Evolutionary conservation across 2,113 vertebrate genomes (phyloP).

Genomic region (Mandrillus leucophaeus): DNA sequence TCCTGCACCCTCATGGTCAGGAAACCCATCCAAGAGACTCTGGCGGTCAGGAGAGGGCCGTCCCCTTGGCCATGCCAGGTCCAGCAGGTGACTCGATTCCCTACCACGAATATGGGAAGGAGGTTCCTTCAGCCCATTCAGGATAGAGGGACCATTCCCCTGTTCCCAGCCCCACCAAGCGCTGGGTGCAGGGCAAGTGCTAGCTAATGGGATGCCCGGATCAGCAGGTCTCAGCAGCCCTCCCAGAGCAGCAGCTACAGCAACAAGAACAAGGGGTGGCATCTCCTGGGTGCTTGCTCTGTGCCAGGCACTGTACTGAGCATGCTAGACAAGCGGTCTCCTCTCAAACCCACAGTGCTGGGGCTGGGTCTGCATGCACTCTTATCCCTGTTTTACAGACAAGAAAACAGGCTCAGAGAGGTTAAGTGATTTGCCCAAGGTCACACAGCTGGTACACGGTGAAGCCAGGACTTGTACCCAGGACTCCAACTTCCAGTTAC

Average conservation of each 20-base stretch:
- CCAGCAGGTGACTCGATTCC: background rate
- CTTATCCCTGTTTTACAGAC: background rate
- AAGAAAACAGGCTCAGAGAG: background rate
- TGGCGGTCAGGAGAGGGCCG: background rate
- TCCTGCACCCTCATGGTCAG: background rate
- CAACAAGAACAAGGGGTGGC: rapidly evolving
- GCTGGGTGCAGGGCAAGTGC: background rate
- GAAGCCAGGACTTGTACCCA: background rate
- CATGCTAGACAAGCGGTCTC: background rate
- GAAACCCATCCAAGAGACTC: background rate
- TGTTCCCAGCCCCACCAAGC: background rate
- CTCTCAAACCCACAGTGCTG: background rate
- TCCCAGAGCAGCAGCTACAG: background rate
- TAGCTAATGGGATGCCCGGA: rapidly evolving
- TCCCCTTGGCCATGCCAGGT: background rate
- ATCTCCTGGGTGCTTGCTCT: background rate
- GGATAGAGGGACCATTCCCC: background rate
- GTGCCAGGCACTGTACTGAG: rapidly evolving
- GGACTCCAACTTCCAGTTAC: background rate
- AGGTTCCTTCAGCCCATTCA: background rate
- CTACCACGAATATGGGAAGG: background rate
- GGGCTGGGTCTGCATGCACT: rapidly evolving
- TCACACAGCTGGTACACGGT: background rate
- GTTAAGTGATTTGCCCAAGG: background rate
- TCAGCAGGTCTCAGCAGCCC: background rate